Conservation (phyloP, 2,113 vertebrate species). For the Corvus moneduloides region DNA sequence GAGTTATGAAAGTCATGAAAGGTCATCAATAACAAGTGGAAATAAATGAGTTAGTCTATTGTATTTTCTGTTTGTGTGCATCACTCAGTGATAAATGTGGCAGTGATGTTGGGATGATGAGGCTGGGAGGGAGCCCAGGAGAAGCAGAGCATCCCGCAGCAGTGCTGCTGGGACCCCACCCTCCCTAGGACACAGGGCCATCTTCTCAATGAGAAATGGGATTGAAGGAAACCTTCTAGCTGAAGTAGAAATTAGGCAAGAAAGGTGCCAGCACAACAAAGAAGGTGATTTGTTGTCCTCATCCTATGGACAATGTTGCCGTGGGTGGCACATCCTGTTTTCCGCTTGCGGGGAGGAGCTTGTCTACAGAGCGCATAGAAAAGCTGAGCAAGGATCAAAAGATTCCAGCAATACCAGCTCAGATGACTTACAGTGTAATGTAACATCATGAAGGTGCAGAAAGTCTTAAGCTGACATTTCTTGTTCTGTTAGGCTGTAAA, state of each 20-base stretch:
- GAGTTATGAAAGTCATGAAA: conserved; percentile 46
- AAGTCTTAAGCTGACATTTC: not conserved
- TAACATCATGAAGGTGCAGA: not conserved
- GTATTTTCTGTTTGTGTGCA: not conserved
- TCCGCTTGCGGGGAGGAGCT: not conserved
- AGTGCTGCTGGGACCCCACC: not conserved
- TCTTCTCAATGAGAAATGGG: not conserved
- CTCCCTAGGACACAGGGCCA: fast-evolving
- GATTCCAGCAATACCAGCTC: not conserved
- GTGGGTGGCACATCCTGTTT: not conserved
- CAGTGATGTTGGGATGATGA: not conserved
- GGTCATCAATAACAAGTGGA: conserved; percentile 46
- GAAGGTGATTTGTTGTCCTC: not conserved
- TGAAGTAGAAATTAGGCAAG: not conserved
- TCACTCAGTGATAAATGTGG: not conserved
- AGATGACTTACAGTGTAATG: not conserved
- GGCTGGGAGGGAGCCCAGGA: not conserved
- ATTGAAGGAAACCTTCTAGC: not conserved
- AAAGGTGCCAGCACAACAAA: not conserved
- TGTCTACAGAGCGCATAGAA: not conserved
- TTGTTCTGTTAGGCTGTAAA: not conserved
- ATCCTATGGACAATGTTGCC: not conserved
- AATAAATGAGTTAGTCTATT: conserved; percentile 15
- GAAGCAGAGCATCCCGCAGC: not conserved
- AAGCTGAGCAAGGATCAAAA: not conserved